Conservation (phyloP, 2,888 invertebrate species). For the Erynnis tages region DNA sequence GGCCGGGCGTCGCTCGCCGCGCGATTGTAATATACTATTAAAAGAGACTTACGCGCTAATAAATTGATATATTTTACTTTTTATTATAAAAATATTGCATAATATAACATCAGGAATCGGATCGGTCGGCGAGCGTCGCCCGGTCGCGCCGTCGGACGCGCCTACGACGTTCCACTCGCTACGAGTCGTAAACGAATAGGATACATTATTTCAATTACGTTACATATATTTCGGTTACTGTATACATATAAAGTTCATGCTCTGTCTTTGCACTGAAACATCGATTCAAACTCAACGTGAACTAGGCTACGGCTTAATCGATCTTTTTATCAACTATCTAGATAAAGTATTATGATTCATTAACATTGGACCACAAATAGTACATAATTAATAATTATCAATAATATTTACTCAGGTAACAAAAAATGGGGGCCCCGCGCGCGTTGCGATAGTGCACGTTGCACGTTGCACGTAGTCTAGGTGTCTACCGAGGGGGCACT, state of each 20-base stretch:
- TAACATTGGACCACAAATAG: slow-evolving; percentile 81
- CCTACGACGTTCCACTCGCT: slow-evolving; percentile 31
- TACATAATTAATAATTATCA: slow-evolving; percentile 78
- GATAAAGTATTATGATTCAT: slow-evolving; percentile 77
- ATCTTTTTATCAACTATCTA: slow-evolving; percentile 71
- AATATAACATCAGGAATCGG: slow-evolving; percentile 32
- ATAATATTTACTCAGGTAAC: slow-evolving; percentile 81
- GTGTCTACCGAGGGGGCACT: not conserved
- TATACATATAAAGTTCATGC: slow-evolving; percentile 34
- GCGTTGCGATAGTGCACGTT: slow-evolving; percentile 32
- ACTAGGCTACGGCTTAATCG: slow-evolving; percentile 62
- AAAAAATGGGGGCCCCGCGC: slow-evolving; percentile 71
- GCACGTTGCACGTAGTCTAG: not conserved
- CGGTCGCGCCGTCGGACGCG: slow-evolving; percentile 33
- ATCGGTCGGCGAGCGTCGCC: slow-evolving; percentile 31
- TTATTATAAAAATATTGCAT: slow-evolving; percentile 65
- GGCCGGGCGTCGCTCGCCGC: slow-evolving; percentile 42
- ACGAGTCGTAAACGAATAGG: slow-evolving; percentile 12
- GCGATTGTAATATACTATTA: slow-evolving; percentile 28
- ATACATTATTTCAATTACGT: slow-evolving; percentile 14
- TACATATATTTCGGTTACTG: slow-evolving; percentile 30
- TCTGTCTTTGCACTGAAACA: slow-evolving; percentile 42
- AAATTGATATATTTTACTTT: slow-evolving; percentile 55
- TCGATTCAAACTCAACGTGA: slow-evolving; percentile 44
- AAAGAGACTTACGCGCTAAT: slow-evolving; percentile 48